These are phyloP conservation scores for Meriones unguiculatus DNA, from an alignment of 2,113 vertebrate genomes.

Conservation along the genomic window DNA sequence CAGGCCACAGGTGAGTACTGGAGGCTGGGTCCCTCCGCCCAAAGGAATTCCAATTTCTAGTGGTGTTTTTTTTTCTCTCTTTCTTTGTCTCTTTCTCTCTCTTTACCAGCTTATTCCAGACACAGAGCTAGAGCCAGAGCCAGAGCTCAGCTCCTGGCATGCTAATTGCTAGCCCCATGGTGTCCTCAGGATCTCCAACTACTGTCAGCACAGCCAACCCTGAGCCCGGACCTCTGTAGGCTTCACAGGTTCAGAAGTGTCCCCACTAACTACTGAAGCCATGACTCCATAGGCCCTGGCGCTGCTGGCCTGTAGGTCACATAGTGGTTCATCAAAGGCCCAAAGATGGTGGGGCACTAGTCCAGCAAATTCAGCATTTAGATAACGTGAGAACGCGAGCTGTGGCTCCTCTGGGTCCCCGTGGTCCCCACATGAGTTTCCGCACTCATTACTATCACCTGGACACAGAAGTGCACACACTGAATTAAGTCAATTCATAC, in stretches of 20 bases:
- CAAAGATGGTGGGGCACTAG: background rate
- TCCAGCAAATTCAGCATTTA: background rate
- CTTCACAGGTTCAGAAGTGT: background rate
- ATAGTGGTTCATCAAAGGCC: background rate
- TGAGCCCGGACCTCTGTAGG: background rate
- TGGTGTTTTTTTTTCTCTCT: background rate
- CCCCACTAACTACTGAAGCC: background rate
- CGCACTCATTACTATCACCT: background rate
- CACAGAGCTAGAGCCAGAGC: background rate
- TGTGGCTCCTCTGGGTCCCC: background rate
- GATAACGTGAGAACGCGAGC: background rate
- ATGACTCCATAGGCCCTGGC: too few relatives aligned
- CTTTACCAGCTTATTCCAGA: background rate
- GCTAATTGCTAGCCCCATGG: too few relatives aligned
- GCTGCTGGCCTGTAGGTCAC: background rate
- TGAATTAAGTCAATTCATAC: too few relatives aligned
- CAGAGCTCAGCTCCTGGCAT: background rate
- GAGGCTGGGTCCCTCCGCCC: background rate
- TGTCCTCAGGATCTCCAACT: background rate
- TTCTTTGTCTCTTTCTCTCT: background rate
- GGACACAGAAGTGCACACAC: rapidly evolving
- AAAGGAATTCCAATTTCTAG: background rate
- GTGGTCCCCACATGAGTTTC: rapidly evolving
- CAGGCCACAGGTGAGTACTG: background rate
- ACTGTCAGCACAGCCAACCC: rapidly evolving